These are phyloP conservation scores for Pachliopta kotzebuea DNA, from an alignment of 2,888 invertebrate genomes.

Conservation along the genomic window DNA sequence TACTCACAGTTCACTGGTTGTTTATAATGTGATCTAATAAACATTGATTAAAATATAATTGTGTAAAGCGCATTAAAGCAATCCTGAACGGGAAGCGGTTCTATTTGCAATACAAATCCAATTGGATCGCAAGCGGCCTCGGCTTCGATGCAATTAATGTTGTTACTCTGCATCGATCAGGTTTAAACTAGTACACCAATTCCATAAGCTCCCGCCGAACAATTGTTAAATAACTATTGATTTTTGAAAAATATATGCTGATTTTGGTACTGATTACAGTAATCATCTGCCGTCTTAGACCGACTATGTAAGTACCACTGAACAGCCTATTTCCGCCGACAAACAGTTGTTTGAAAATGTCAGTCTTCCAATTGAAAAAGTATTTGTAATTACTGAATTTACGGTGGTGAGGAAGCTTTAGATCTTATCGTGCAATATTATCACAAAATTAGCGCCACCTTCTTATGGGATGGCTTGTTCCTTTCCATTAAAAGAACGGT, in stretches of 20 bases:
- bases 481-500: too few relatives aligned
- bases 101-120: constrained; percentile 18
- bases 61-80: background rate
- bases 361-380: background rate
- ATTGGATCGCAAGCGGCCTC: constrained; percentile 1
- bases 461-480: too few relatives aligned
- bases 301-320: background rate
- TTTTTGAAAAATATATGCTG: background rate
- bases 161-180: constrained; percentile 15
- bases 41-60: background rate
- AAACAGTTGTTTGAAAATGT: background rate
- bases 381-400: background rate
- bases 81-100: background rate
- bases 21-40: background rate
- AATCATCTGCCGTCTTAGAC: background rate
- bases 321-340: too few relatives aligned
- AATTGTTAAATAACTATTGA: background rate
- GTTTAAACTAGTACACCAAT: constrained; percentile 8
- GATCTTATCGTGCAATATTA: background rate
- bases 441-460: too few relatives aligned
- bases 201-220: background rate
- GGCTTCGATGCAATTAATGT: constrained; percentile 14
- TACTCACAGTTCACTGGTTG: too few relatives aligned
- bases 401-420: background rate
- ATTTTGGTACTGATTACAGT: background rate